Conservation (phyloP, 2,113 vertebrate genomes). For the Xiphophorus couchianus region DNA sequence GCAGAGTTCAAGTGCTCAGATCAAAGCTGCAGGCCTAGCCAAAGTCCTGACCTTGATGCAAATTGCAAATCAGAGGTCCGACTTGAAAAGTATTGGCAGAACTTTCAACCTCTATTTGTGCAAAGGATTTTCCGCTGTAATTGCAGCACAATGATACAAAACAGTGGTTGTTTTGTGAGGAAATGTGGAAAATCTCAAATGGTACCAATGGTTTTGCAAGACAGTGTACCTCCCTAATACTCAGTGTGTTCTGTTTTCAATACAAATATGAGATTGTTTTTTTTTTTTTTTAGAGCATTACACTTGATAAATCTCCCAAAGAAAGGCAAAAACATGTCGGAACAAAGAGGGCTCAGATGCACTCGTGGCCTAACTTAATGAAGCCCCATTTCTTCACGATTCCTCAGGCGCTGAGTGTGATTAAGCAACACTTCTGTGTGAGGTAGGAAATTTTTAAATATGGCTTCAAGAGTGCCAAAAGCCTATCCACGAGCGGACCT, state of each 20-base stretch:
- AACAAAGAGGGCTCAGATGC: not conserved
- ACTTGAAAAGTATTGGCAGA: not conserved
- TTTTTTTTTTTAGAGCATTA: not conserved
- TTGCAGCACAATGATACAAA: not conserved
- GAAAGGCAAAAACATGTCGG: constrained; percentile 43
- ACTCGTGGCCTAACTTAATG: constrained; percentile 3
- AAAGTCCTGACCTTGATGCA: not conserved
- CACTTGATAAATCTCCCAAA: not conserved
- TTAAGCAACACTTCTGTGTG: constrained; percentile 51
- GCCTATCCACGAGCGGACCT: constrained; percentile 34
- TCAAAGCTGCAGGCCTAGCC: not conserved
- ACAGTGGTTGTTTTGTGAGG: not conserved
- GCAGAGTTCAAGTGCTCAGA: not conserved
- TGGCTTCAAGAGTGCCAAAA: constrained; percentile 22
- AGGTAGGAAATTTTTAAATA: constrained; percentile 49
- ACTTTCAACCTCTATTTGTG: not conserved
- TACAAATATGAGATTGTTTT: not conserved
- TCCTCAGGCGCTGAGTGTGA: constrained; percentile 29
- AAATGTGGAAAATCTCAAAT: not conserved
- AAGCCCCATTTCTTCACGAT: constrained; percentile 9
- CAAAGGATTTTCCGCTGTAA: not conserved
- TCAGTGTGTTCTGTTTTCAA: not conserved
- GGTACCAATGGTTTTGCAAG: not conserved
- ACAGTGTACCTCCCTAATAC: not conserved
- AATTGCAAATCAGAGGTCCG: not conserved